These are phyloP conservation scores for Girardinichthys multiradiatus DNA, from an alignment of 2,113 vertebrate species.

Conservation along the genomic window DNA sequence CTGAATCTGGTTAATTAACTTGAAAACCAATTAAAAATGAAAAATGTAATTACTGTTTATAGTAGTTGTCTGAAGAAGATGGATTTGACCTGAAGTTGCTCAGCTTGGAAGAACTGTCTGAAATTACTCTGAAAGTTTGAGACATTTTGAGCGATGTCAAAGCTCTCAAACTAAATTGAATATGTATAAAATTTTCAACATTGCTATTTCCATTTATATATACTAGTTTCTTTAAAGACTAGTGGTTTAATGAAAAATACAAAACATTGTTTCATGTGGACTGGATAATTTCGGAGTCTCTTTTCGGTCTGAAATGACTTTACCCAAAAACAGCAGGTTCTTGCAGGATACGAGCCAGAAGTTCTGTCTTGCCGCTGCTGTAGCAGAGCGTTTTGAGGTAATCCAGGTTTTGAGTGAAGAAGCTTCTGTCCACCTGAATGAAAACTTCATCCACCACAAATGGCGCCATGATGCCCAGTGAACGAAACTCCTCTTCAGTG, in stretches of 20 bases:
- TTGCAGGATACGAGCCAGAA: slow-evolving; percentile 76
- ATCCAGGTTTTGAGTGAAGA: slow-evolving; percentile 73
- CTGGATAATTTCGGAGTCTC: neutral
- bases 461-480: slow-evolving; percentile 76
- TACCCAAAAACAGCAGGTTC: slow-evolving; percentile 78
- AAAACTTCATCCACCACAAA: slow-evolving; percentile 81
- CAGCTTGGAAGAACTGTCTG: neutral
- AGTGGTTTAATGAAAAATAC: neutral
- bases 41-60: neutral
- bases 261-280: neutral
- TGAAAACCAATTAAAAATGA: neutral
- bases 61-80: neutral
- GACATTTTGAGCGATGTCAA: neutral
- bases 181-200: neutral
- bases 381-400: slow-evolving; percentile 77
- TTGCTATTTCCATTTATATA: neutral
- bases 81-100: neutral
- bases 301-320: neutral
- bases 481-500: slow-evolving; percentile 77
- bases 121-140: neutral
- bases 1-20: neutral
- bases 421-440: slow-evolving; percentile 70
- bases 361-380: slow-evolving; percentile 66
- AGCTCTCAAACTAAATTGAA: neutral
- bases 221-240: neutral